Evolutionary conservation across 2,113 vertebrate species (phyloP).

Genomic region (Falcunculus frontatus): DNA sequence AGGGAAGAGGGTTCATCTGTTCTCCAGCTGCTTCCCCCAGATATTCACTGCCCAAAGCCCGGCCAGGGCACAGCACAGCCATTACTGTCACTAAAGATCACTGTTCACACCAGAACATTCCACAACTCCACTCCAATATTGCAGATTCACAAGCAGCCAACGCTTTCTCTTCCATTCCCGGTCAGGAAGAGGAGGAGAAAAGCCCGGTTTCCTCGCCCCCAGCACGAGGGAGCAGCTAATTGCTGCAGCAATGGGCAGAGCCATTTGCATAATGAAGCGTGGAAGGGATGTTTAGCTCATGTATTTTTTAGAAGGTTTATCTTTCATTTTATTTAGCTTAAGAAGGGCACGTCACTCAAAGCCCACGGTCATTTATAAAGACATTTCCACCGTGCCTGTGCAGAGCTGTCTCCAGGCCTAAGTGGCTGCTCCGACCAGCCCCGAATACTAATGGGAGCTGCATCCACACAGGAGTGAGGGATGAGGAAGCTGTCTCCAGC

Average conservation of each 20-base stretch:
- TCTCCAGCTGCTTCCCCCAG: rapidly evolving
- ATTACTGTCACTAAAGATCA: rapidly evolving
- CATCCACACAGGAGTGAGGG: rapidly evolving
- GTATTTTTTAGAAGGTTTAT: conserved; percentile 75
- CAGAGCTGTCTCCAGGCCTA: conserved; percentile 67
- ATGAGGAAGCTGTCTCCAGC: background rate
- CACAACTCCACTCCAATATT: rapidly evolving
- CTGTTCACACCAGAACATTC: rapidly evolving
- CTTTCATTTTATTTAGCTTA: conserved; percentile 71
- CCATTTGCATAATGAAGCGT: conserved; percentile 70
- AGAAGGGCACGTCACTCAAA: conserved; percentile 77
- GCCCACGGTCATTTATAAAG: conserved; percentile 63
- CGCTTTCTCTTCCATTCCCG: too few species aligned
- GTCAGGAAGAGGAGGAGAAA: background rate
- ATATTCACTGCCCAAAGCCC: rapidly evolving
- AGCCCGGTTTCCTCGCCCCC: background rate
- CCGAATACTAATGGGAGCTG: conserved; percentile 56
- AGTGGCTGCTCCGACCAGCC: conserved; percentile 48
- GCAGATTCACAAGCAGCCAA: rapidly evolving
- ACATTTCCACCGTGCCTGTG: conserved; percentile 67
- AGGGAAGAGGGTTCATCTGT: rapidly evolving
- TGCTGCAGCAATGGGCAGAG: conserved; percentile 24
- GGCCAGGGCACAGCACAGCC: rapidly evolving
- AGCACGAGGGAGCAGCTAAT: conserved; percentile 44
- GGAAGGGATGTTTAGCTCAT: conserved; percentile 66